Evolutionary conservation across 2,113 vertebrate genomes (phyloP).

Genomic region (Seriola dumerili): DNA sequence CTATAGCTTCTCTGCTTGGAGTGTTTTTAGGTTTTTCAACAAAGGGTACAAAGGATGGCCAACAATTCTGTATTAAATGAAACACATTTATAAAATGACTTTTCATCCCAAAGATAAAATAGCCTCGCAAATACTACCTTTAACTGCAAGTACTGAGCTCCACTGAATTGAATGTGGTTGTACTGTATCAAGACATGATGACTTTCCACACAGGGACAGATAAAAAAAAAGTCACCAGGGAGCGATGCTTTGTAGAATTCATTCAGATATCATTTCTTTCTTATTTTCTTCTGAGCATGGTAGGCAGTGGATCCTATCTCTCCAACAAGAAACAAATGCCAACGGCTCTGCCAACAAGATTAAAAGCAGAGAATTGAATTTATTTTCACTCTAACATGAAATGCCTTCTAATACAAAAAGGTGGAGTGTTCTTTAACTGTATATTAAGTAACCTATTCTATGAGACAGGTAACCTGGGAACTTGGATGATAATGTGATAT

Average conservation of each 20-base stretch:
- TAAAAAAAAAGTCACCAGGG: not conserved
- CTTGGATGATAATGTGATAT: constrained; percentile 6
- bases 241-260: constrained; percentile 18
- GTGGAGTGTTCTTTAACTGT: constrained; percentile 9
- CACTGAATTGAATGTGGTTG: not conserved
- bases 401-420: constrained; percentile 2
- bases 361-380: not conserved
- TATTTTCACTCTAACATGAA: not conserved
- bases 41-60: not conserved
- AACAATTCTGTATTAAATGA: not conserved
- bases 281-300: constrained; percentile 1
- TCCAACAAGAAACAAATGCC: not conserved
- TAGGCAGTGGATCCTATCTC: not conserved
- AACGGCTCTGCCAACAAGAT: not conserved
- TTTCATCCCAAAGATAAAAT: constrained; percentile 19
- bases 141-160: not conserved
- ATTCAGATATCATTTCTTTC: constrained; percentile 11
- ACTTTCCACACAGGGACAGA: not conserved
- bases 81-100: not conserved
- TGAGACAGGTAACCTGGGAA: not conserved
- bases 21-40: not conserved
- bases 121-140: not conserved
- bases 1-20: not conserved
- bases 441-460: not conserved
- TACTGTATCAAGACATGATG: not conserved